These are phyloP conservation scores for Thereuonema tuberculata DNA, from an alignment of 1,140 invertebrate genomes.

Conservation along the genomic window DNA sequence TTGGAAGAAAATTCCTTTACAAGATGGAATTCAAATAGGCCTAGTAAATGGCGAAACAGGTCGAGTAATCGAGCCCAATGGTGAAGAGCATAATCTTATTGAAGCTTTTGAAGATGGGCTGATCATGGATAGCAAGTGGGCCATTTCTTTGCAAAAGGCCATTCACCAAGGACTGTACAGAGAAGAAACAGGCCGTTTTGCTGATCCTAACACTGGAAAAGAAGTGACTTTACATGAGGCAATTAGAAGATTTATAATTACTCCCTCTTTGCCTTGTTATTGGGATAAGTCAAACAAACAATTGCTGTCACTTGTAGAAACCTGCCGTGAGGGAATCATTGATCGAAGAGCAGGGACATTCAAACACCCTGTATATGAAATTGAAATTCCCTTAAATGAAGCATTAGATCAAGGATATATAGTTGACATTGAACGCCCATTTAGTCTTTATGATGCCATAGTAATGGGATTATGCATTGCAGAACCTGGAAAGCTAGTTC, in stretches of 20 bases:
- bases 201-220: constrained; percentile 56
- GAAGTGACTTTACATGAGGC: constrained; percentile 70
- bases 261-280: constrained; percentile 62
- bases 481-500: constrained; percentile 53
- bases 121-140: constrained; percentile 59
- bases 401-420: constrained; percentile 62
- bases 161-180: constrained; percentile 76
- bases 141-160: constrained; percentile 69
- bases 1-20: constrained; percentile 55
- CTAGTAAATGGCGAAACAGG: constrained; percentile 58
- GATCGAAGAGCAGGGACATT: constrained; percentile 64
- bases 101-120: constrained; percentile 67
- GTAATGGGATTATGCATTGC: constrained; percentile 65
- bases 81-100: constrained; percentile 47
- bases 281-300: constrained; percentile 54
- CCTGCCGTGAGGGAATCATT: constrained; percentile 64
- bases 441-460: constrained; percentile 60
- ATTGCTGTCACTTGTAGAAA: constrained; percentile 55
- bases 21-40: constrained; percentile 55
- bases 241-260: constrained; percentile 60
- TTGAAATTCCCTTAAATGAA: constrained; percentile 47
- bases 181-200: constrained; percentile 60
- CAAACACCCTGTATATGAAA: constrained; percentile 41
- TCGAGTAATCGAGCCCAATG: constrained; percentile 49
- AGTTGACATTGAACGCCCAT: constrained; percentile 59